A percentile compares a stretch with the other conserved stretches of the same genome.
These are phyloP conservation scores for Argyresthia goedartella DNA, from an alignment of 2,888 invertebrate species.

Conservation along the genomic window DNA sequence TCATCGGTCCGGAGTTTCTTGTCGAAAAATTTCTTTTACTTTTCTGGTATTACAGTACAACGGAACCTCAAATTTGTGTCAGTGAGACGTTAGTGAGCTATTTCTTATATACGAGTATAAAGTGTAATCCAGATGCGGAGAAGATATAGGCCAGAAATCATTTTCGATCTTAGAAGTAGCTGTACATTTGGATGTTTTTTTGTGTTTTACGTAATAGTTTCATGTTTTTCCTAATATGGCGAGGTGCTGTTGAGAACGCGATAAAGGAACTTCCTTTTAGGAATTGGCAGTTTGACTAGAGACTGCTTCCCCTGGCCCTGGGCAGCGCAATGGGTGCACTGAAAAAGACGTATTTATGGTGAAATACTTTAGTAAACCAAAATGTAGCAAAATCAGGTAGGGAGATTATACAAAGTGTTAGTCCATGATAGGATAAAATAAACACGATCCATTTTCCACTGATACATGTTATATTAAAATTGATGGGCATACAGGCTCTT, in stretches of 20 bases:
- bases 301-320: conserved; percentile 14
- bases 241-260: conserved; percentile 36
- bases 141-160: too few relatives aligned
- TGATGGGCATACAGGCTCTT: too few relatives aligned
- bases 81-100: too few relatives aligned
- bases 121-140: too few relatives aligned
- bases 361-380: background rate
- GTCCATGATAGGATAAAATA: background rate
- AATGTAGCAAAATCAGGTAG: background rate
- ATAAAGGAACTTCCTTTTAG: conserved; percentile 36
- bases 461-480: background rate
- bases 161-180: too few relatives aligned
- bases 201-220: conserved; percentile 10
- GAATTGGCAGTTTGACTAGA: conserved; percentile 28
- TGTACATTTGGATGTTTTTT: background rate
- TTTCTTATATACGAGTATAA: too few relatives aligned
- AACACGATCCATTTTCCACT: background rate
- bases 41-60: too few relatives aligned
- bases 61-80: too few relatives aligned
- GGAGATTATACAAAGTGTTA: background rate
- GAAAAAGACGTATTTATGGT: conserved; percentile 20
- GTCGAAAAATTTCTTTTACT: too few relatives aligned
- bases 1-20: too few relatives aligned
- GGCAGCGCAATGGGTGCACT: conserved; percentile 34
- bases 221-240: conserved; percentile 27